Evolutionary conservation across 2,797 vertebrate species (phyloP), one percentile per base, ranked within the genome.

Genomic region (Squalus acanthias): DNA sequence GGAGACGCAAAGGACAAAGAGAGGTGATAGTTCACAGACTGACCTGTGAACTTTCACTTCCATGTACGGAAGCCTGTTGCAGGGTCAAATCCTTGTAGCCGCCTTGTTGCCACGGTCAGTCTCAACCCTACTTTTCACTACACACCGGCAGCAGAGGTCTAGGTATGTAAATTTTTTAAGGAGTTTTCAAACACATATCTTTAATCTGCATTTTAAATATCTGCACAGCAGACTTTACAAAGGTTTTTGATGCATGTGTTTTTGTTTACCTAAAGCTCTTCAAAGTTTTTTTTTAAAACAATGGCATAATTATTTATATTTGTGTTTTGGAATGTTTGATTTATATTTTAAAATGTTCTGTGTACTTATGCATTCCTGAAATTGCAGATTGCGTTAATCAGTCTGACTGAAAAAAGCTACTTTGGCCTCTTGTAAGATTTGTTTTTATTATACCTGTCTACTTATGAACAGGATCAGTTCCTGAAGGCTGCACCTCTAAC

Each of bases 1-100:
- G 97, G 97, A 98, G 98, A 98, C 98, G 98, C 98, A 98, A 79
- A 94, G 97, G 97, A 98, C 93, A 97, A 97, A 98, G 98, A 98
- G 98, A 98, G 98, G 98, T 98, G 98, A 98, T 98, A 98, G 98
- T 99, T 99, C 98, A 98, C 98, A 98, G 98, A 98, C 98, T 98
- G 98, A 98, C 98, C 98, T 98, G 98, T 99, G 98, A 99, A 99
- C 98, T 99, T 98, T 99, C 98, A 99, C 98, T 98, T 98, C 98
- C 99, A 98, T 99, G 97, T 99, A 98, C 98, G 98, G 98, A 99
- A 98, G 99, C 98, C 98, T 98, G 98, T 99, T 99, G 98, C 98
- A 99, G 98, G 98, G 98, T 98, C 98, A 98, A 98, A 98, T 98
- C 98, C 98, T 98, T 99, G 98, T 99, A 98, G 98, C 98, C 98